These are phyloP conservation scores for Desmodus rotundus DNA, from an alignment of 2,113 vertebrate species.

Conservation along the genomic window DNA sequence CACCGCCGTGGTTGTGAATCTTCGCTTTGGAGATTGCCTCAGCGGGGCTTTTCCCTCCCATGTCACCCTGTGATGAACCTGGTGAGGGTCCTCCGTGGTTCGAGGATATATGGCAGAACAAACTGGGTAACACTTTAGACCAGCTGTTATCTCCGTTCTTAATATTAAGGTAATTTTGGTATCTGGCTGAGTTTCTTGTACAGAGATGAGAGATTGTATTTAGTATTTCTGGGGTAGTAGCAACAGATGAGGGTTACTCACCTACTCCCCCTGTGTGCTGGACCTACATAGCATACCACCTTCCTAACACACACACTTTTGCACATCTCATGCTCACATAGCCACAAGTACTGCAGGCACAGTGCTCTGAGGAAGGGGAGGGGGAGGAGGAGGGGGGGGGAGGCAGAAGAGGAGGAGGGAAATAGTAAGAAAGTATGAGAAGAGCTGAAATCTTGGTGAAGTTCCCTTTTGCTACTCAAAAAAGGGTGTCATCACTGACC, in stretches of 20 bases:
- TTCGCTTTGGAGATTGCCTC: not conserved
- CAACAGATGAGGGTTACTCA: not conserved
- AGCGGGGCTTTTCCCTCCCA: not conserved
- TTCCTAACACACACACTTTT: not conserved
- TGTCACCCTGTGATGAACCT: not conserved
- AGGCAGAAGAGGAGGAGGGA: no score
- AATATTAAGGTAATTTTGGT: not conserved
- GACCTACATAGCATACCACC: not conserved
- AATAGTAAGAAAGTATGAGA: not conserved
- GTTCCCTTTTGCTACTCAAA: not conserved
- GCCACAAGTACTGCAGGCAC: not conserved
- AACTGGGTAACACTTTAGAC: not conserved
- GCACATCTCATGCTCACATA: not conserved
- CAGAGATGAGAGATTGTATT: not conserved
- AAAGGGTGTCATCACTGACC: not conserved
- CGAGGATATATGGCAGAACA: not conserved
- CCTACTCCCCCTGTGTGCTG: not conserved
- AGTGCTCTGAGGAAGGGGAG: not conserved
- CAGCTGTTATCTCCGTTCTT: slow-evolving; percentile 9
- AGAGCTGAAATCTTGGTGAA: not conserved
- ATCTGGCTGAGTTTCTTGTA: not conserved
- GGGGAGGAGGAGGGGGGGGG: no score
- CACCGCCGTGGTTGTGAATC: not conserved
- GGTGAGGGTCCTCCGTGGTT: not conserved
- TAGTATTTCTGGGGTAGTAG: not conserved